Evolutionary conservation across 2,888 invertebrate genomes (phyloP).

Genomic region (Leucophora obtusa): DNA sequence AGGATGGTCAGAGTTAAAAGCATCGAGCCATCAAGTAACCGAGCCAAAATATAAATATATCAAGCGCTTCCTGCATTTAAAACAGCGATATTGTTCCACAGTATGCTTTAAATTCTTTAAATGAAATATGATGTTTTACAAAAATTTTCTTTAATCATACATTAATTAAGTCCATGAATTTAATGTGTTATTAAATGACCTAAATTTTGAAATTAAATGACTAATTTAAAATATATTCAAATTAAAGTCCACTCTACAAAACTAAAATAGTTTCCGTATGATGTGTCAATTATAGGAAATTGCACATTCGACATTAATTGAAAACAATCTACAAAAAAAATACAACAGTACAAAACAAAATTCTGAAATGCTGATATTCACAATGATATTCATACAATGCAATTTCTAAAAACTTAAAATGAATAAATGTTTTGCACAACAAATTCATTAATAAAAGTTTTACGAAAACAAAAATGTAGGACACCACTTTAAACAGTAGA

Average conservation of each 20-base stretch:
- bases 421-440: slow-evolving; percentile 11
- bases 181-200: slow-evolving; percentile 41
- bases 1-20: too few species aligned
- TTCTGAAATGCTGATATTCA: slow-evolving; percentile 37
- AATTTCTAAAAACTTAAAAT: slow-evolving; percentile 8
- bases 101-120: too few species aligned
- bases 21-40: too few species aligned
- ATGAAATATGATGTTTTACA: background rate
- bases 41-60: too few species aligned
- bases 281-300: slow-evolving; percentile 40
- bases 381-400: background rate
- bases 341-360: slow-evolving; percentile 2
- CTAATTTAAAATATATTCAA: slow-evolving; percentile 38
- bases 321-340: slow-evolving; percentile 25
- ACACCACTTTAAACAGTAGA: slow-evolving; percentile 4
- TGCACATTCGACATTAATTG: slow-evolving; percentile 34
- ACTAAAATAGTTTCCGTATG: slow-evolving; percentile 44
- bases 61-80: too few species aligned
- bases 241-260: slow-evolving; percentile 12
- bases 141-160: background rate
- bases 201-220: slow-evolving; percentile 38
- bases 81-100: too few species aligned
- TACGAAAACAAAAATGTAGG: slow-evolving; percentile 16
- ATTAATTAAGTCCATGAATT: slow-evolving; percentile 19
- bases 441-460: slow-evolving; percentile 46